These are phyloP conservation scores for Cephus nigrinus DNA, from an alignment of 2,888 invertebrate species.

Conservation along the genomic window DNA sequence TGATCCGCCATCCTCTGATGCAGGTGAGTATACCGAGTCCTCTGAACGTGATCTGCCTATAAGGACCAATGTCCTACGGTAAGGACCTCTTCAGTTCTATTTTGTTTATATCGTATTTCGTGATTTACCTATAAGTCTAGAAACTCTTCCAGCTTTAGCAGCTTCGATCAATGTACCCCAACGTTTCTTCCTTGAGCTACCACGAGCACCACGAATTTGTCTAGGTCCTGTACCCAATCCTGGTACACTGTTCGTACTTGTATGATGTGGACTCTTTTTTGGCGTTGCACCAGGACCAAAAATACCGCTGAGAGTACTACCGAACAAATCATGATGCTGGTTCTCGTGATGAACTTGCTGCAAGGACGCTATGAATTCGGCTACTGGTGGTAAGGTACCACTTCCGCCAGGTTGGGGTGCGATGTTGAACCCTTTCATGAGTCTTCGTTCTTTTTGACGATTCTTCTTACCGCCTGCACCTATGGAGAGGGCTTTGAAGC, in stretches of 20 bases:
- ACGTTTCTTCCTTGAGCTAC: conserved; percentile 75
- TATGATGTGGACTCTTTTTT: conserved; percentile 66
- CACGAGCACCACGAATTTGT: conserved; percentile 42
- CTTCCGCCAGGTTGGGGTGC: conserved; percentile 73
- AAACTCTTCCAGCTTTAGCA: conserved; percentile 83
- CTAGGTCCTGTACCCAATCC: conserved; percentile 49
- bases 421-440: conserved; percentile 96
- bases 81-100: background rate
- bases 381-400: conserved; percentile 77
- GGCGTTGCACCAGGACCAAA: conserved; percentile 69
- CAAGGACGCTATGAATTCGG: conserved; percentile 81
- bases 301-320: conserved; percentile 78
- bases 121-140: conserved; percentile 77
- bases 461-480: conserved; percentile 94
- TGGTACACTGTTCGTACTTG: conserved; percentile 60
- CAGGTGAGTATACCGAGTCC: conserved; percentile 81
- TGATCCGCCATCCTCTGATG: conserved; percentile 78
- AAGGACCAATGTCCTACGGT: background rate
- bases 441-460: conserved; percentile 89
- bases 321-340: conserved; percentile 72
- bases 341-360: conserved; percentile 72
- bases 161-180: conserved; percentile 91
- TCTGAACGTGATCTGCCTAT: conserved; percentile 74
- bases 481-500: conserved; percentile 65
- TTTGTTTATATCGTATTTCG: background rate